phyloP scores from a whole-genome alignment of 1,140 invertebrate genomes.

The Dendroctonus ponderosae region DNA sequence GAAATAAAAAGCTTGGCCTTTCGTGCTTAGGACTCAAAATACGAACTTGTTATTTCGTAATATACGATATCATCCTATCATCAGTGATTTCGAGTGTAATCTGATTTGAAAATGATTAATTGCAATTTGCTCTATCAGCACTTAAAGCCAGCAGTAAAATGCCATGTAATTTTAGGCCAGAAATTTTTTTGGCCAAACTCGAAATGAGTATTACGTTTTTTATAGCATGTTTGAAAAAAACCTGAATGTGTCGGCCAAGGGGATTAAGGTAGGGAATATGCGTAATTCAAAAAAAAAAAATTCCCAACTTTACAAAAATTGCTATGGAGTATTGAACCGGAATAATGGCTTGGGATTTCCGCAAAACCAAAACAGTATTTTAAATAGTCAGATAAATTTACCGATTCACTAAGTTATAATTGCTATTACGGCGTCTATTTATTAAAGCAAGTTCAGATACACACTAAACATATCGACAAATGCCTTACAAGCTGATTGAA shows the following conservation, averaged over 20 bases:
- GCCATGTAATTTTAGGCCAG: neutral
- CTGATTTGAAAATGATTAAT: neutral
- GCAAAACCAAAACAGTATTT: no score
- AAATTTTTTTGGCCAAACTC: neutral
- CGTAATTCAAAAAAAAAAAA: neutral
- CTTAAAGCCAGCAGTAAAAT: constrained; percentile 1
- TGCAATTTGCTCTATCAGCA: constrained; percentile 17
- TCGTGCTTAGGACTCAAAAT: neutral
- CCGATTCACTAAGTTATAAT: no score
- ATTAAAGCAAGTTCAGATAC: no score
- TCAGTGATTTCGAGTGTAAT: neutral
- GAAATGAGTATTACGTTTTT: neutral
- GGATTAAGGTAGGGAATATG: neutral
- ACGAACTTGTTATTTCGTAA: constrained; percentile 2
- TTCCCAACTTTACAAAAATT: neutral
- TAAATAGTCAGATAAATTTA: no score
- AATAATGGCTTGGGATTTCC: no score
- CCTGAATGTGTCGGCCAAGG: neutral
- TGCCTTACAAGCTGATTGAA: no score
- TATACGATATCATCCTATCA: neutral
- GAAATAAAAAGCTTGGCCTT: constrained; percentile 3
- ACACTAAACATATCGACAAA: no score
- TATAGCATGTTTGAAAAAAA: neutral
- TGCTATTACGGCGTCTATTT: no score
- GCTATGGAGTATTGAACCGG: neutral